Evolutionary conservation across 1,140 invertebrate species (phyloP), one percentile per base, ranked within the genome.

Genomic region (Bacillus rossius): DNA sequence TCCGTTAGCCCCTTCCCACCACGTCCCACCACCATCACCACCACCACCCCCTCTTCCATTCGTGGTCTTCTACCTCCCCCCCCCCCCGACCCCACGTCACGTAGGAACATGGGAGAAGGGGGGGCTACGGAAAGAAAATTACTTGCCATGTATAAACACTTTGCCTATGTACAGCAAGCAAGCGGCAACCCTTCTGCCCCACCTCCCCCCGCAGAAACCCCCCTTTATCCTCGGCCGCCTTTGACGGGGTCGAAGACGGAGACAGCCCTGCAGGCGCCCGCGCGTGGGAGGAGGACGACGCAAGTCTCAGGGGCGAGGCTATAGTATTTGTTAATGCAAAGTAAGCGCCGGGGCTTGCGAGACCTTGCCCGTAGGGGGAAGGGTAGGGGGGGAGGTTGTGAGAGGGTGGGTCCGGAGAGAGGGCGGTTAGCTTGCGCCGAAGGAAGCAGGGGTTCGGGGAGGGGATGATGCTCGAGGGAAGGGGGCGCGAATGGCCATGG

Each of bases 251-350:
- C 8, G 51, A 55, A 22, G 52, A n/a, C 34, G 38, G n/a, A 16
- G 40, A 40, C 16, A 40, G 53, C 17, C n/a, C 40, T 20, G 19
- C 17, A 22, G 34, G 20, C 16, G 3, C 40, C 40, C 23, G 22
- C 17, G 53, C 40, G 23, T 29, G 22, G 38, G 14, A n/a, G 3
- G n/a, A 34, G 38, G 51, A 1, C 16, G 51, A 1, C 16, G 17
- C 20, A 14, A 29, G 29, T 26, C 16, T 19, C 43, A 17, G 26
- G 40, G 55, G 55, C 38, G 55, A 22, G 41, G 47, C 43, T 49
- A 57, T 45, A 57, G 55, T 57, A 57, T 57, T 57, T 57, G 55
- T 57, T 34, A 57, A 57, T 57, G 55, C 55, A 49, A 57, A 57
- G 55, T 57, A 57, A 57, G 55, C 55, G 55, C 45, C 29, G 43